Conservation (phyloP, 2,888 invertebrate species). For the Miltochrista miniata region DNA sequence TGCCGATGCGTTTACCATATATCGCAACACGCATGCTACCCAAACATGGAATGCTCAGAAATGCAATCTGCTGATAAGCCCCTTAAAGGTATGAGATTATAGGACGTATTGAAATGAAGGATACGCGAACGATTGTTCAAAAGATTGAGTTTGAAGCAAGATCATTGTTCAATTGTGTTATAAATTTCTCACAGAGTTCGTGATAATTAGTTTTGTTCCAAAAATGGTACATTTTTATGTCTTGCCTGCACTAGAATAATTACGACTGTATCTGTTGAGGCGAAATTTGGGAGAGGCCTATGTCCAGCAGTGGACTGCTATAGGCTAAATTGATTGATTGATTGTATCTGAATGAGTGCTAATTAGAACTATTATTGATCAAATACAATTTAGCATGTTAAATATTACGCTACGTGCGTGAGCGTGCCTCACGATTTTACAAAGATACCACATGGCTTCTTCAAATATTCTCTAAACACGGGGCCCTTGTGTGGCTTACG, state of each 20-base stretch:
- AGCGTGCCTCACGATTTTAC: background rate
- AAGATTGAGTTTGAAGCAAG: no score
- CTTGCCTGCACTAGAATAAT: no score
- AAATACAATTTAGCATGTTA: background rate
- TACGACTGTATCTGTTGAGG: no score
- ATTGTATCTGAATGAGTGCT: background rate
- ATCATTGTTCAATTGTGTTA: no score
- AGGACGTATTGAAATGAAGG: slow-evolving; percentile 29
- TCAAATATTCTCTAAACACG: background rate
- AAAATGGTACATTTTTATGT: no score
- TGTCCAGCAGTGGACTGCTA: no score
- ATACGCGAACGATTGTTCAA: no score
- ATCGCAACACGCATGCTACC: slow-evolving; percentile 45
- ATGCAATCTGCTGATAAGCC: slow-evolving; percentile 33
- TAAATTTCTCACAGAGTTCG: no score
- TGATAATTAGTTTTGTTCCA: no score
- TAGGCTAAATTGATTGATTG: no score
- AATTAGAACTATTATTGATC: background rate
- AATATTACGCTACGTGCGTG: no score
- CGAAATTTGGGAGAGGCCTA: no score
- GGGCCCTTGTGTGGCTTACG: background rate
- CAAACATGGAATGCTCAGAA: slow-evolving; percentile 33
- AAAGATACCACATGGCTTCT: background rate
- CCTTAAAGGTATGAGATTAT: slow-evolving; percentile 24
- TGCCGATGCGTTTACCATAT: slow-evolving; percentile 67